Base-by-base conservation (phyloP, 2,888 invertebrate species). In the Phortica magna region DNA sequence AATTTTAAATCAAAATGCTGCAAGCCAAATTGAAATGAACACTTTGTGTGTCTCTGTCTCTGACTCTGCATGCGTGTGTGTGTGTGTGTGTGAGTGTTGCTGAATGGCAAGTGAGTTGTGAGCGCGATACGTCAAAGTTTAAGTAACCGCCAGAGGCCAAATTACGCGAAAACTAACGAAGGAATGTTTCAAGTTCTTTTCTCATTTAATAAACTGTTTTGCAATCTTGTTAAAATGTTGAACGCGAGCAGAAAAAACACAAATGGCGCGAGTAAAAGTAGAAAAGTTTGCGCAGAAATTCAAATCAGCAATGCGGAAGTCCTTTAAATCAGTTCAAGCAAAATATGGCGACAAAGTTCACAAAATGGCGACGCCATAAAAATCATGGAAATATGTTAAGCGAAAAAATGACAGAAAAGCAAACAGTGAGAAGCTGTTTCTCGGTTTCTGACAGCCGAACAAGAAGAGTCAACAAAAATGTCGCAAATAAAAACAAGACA, bases 1-100 rank as follows among this genome's bases (percentile, higher is more conserved):
- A 88, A 84, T 83, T 87, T 84, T 81, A 82, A 82, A 82, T 82
- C 80, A 82, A 83, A 82, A 81, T 79, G 82, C 77, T 83, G 79
- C 71, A 67, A 74, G 67, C 76, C 65, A 53, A 74, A 67, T 65
- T 65, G 53, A 73, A 68, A 41, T 55, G 7, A 12, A 43, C 39
- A 41, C 31, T 65, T 65, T 74, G 76, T 76, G 78, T 31, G 31
- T 31, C 31, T 4, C 31, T 31, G 31, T 31, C 3, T 31, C 3
- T 1, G 31, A n/a, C n/a, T n/a, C n/a, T 31, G 31, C 3, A 3
- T 78, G 75, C 73, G 76, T 55, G 75, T 76, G 75, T 67, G 39
- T 70, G 71, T 57, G 65, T 59, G 22, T 68, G 31, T 41, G 41
- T 31, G n/a, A 17, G n/a, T n/a, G n/a, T n/a, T n/a, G n/a, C n/a